These are phyloP conservation scores for Ormyrus rosae DNA, from an alignment of 2,888 invertebrate genomes.

Conservation along the genomic window DNA sequence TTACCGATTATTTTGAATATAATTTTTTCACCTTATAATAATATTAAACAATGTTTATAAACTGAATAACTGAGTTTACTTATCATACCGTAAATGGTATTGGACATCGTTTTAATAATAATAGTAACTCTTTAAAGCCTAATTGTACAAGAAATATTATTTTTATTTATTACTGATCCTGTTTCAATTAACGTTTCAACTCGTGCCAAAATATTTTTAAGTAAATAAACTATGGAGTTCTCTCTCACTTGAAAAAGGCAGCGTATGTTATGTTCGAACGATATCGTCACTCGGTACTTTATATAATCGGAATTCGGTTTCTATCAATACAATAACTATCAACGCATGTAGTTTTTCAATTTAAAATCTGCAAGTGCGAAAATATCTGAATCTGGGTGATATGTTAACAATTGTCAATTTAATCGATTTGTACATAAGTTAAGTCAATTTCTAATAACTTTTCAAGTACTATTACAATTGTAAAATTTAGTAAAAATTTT, in stretches of 20 bases:
- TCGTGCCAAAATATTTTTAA: slow-evolving; percentile 39
- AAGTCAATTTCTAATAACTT: neutral
- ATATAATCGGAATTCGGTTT: slow-evolving; percentile 35
- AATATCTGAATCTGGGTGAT: slow-evolving; percentile 12
- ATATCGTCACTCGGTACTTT: slow-evolving; percentile 46
- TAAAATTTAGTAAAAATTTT: neutral
- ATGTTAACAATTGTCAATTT: slow-evolving; percentile 33
- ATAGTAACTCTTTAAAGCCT: slow-evolving; percentile 30
- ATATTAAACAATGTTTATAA: slow-evolving; percentile 1
- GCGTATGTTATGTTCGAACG: slow-evolving; percentile 53
- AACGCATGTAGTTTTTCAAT: slow-evolving; percentile 8
- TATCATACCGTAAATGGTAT: slow-evolving; percentile 25
- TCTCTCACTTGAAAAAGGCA: slow-evolving; percentile 52
- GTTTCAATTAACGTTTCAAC: neutral
- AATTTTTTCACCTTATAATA: slow-evolving; percentile 40
- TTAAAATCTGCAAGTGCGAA: slow-evolving; percentile 51
- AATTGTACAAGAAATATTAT: slow-evolving; percentile 18
- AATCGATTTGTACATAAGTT: neutral
- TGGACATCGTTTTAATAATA: neutral
- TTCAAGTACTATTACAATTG: neutral
- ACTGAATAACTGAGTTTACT: slow-evolving; percentile 17
- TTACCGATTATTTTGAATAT: slow-evolving; percentile 47
- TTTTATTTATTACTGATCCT: neutral
- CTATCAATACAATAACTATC: slow-evolving; percentile 10
- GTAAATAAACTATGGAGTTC: slow-evolving; percentile 34